Base-by-base conservation (phyloP, 1,140 invertebrate species). In the Telenomus remus region DNA sequence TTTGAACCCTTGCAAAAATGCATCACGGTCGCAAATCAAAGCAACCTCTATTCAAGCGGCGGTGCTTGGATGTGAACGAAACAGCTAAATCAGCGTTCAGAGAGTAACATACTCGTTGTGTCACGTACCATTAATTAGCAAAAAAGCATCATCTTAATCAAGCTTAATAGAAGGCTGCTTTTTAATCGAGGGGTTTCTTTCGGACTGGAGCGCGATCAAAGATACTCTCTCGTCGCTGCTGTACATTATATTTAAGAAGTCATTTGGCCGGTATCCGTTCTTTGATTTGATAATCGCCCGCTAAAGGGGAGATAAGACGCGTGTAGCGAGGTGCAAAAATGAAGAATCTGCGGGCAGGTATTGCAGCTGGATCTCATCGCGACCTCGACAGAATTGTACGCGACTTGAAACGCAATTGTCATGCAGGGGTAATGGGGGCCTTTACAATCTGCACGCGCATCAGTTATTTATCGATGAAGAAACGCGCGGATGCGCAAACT, bases 41-140 rank as follows among this genome's bases (percentile, higher is more conserved):
- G 47, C 16, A 47, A 53, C 27, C 53, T 69, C 43, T 46, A 70
- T 50, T 13, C 33, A 33, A 27, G 19, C 19, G 19, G 19, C 14
- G 55, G 60, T 48, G 50, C 4, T 14, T 56, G 37, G 53, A 53
- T 51, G 33, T 27, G 49, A 11, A 57, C 46, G 59, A 59, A 69
- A 64, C 57, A 48, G 72, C 72, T 68, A 64, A 75, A 75, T 64
- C 72, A 69, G 46, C 59, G 42, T 51, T 27, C 19, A 46, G 50
- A 37, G 7, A 63, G 57, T 57, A 69, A 68, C 63, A 57, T 50
- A 49, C 64, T 63, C 53, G 68, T 75, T 69, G 72, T 75, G 47
- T 63, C 64, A 55, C 64, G 72, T 64, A 63, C 43, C 72, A 64
- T 75, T 75, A 75, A 75, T 75, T 75, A 75, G 64, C 63, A 75